phyloP scores from a whole-genome alignment of 2,113 vertebrate species.

The Eubucco bourcierii region DNA sequence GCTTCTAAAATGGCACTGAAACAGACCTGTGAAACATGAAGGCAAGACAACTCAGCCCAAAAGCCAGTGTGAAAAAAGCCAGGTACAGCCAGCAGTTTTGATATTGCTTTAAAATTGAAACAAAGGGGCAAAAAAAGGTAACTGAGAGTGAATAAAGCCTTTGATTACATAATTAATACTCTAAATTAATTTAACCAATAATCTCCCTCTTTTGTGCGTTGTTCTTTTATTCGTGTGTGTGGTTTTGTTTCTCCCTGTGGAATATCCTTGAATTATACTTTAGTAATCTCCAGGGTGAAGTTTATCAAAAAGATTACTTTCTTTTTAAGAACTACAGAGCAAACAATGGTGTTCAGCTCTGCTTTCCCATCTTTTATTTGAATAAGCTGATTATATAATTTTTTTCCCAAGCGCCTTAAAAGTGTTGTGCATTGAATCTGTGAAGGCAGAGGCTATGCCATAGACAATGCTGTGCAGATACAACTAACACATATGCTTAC shows the following conservation, averaged over 20 bases:
- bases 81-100: constrained; percentile 6
- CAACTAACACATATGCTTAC: not conserved
- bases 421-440: not conserved
- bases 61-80: constrained; percentile 41
- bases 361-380: not conserved
- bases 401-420: not conserved
- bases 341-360: not conserved
- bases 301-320: not conserved
- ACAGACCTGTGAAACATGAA: not conserved
- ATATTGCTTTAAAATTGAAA: constrained; percentile 9
- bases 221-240: not conserved
- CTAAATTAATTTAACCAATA: not conserved
- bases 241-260: too few species aligned
- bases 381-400: not conserved
- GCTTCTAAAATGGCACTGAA: constrained; percentile 18
- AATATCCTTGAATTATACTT: not conserved
- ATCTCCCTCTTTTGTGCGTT: not conserved
- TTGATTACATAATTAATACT: not conserved
- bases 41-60: constrained; percentile 28
- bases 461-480: not conserved
- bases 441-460: not conserved
- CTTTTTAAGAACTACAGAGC: not conserved
- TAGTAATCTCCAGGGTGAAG: not conserved
- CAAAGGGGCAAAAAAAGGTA: not conserved
- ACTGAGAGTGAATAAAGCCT: not conserved